Conservation (phyloP, 2,888 invertebrate genomes). For the Clusia tigrina region DNA sequence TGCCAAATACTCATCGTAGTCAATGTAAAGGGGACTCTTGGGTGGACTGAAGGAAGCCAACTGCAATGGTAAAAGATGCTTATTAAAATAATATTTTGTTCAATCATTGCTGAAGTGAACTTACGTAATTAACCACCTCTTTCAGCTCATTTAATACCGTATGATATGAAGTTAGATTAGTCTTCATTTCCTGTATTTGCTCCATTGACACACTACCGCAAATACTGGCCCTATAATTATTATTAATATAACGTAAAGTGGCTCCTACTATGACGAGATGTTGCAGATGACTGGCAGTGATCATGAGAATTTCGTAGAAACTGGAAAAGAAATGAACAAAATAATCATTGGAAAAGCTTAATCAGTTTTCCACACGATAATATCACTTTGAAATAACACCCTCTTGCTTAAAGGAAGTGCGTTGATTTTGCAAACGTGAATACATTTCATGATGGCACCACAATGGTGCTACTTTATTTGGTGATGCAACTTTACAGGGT, state of each 20-base stretch:
- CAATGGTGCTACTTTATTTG: too few species aligned
- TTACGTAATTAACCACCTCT: constrained; percentile 59
- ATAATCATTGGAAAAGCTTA: too few species aligned
- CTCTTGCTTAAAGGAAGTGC: constrained; percentile 11
- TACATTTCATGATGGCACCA: too few species aligned
- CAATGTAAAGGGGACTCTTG: constrained; percentile 55
- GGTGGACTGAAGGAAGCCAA: constrained; percentile 57
- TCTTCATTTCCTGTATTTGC: constrained; percentile 40
- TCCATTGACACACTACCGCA: constrained; percentile 45
- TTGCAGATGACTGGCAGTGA: constrained; percentile 61
- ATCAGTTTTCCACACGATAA: too few species aligned
- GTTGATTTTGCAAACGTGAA: too few species aligned
- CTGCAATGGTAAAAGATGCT: too few species aligned
- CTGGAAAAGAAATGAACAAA: constrained; percentile 39
- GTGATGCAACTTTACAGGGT: too few species aligned
- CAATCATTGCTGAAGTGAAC: too few species aligned
- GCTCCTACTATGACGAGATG: constrained; percentile 57
- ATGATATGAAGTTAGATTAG: constrained; percentile 49
- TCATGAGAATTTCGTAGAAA: constrained; percentile 61
- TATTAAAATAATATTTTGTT: too few species aligned
- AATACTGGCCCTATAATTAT: constrained; percentile 35
- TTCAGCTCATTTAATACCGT: constrained; percentile 47
- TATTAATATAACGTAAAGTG: constrained; percentile 50
- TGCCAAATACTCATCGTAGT: constrained; percentile 54
- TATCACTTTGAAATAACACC: neutral